phyloP scores from a whole-genome alignment of 92 coral and sea anemone species.

The Hydrozoanthus gracilis region DNA sequence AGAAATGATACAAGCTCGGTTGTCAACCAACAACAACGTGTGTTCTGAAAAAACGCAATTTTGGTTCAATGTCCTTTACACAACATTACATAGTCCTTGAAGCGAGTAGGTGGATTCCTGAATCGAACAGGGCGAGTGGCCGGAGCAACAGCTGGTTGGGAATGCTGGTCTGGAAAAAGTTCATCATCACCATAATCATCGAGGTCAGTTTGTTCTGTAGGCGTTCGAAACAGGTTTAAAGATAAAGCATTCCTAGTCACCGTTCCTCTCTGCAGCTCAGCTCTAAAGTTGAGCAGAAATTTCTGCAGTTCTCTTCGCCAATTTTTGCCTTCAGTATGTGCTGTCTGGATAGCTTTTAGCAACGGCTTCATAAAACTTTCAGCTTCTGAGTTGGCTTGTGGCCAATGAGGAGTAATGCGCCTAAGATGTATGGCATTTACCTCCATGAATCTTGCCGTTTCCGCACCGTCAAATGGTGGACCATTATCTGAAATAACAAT shows the following conservation, averaged over 20 bases:
- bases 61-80: not conserved
- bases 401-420: conserved; percentile 60
- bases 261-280: not conserved
- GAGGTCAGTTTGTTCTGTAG: not conserved
- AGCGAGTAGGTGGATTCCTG: conserved; percentile 2
- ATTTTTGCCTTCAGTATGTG: conserved; percentile 22
- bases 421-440: conserved; percentile 40
- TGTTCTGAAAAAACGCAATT: not conserved
- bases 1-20: not conserved
- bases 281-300: conserved; percentile 30
- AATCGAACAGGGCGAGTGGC: conserved; percentile 4
- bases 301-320: conserved; percentile 25
- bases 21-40: not conserved
- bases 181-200: not conserved
- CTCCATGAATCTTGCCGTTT: conserved; percentile 35
- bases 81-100: not conserved
- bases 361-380: conserved; percentile 33
- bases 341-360: conserved; percentile 24
- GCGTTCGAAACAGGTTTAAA: not conserved
- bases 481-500: conserved; percentile 51
- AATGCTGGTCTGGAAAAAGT: not conserved
- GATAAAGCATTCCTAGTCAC: too few relatives aligned
- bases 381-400: conserved; percentile 46
- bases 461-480: conserved; percentile 29
- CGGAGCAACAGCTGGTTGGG: conserved; percentile 9